Evolutionary conservation across 2,113 vertebrate species (phyloP).

Genomic region (Stomatorhinus ivindoensis): DNA sequence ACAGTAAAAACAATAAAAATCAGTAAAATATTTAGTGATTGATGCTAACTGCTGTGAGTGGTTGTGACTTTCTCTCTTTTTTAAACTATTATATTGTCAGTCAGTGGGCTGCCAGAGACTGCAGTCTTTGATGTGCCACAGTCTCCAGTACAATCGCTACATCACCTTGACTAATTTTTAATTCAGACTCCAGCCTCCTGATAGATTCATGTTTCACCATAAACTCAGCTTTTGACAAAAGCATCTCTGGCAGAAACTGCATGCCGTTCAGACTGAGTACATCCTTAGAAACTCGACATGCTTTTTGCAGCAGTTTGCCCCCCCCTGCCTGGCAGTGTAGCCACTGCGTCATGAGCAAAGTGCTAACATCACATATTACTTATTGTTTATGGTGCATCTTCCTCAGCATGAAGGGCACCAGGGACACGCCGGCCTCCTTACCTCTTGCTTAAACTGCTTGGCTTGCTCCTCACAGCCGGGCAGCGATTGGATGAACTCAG

Average conservation of each 20-base stretch:
- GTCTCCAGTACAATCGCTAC: neutral
- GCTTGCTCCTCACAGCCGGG: constrained; percentile 67
- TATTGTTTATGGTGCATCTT: neutral
- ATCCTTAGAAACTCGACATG: neutral
- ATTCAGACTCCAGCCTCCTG: neutral
- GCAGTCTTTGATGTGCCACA: neutral
- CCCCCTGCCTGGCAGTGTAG: neutral
- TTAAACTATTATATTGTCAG: neutral
- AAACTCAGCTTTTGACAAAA: neutral
- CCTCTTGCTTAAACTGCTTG: constrained; percentile 68
- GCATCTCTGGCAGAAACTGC: neutral
- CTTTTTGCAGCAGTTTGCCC: neutral
- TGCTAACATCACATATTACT: neutral
- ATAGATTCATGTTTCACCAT: neutral
- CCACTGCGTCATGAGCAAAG: neutral
- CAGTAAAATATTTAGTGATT: neutral
- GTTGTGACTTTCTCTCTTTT: neutral
- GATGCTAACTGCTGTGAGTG: neutral
- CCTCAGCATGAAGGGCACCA: neutral
- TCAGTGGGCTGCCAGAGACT: neutral
- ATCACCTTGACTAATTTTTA: neutral
- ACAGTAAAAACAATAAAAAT: neutral
- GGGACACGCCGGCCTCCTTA: constrained; percentile 8
- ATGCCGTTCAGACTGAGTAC: neutral
- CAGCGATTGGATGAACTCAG: constrained; percentile 66